Conservation (phyloP, 2,797 vertebrate species). For the Propithecus deckenii region DNA sequence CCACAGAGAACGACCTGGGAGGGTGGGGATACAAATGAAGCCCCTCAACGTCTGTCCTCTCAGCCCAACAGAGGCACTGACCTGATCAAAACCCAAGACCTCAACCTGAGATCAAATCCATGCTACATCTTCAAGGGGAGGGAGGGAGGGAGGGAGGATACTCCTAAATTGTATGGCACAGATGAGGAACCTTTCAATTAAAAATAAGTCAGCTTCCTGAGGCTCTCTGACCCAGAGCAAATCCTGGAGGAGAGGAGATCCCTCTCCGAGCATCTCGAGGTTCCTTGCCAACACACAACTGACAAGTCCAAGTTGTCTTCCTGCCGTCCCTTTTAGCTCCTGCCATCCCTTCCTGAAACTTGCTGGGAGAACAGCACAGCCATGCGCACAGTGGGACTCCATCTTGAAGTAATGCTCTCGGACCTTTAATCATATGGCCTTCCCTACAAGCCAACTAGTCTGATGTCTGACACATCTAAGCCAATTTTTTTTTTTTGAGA, state of each 20-base stretch:
- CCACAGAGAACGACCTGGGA: background rate
- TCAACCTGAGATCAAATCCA: background rate
- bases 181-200: background rate
- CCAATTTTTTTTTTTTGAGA: background rate
- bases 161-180: background rate
- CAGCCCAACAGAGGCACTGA: accelerated
- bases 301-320: accelerated
- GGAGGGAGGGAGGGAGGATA: background rate
- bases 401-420: accelerated
- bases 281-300: background rate
- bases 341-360: accelerated
- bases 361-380: background rate
- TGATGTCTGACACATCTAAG: too few relatives aligned
- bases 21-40: accelerated
- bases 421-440: background rate
- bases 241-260: background rate
- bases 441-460: accelerated
- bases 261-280: accelerated
- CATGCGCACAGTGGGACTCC: background rate
- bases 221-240: background rate
- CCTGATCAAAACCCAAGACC: background rate
- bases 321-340: background rate
- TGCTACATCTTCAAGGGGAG: background rate
- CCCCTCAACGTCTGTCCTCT: accelerated
- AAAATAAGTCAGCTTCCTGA: background rate